phyloP scores from a whole-genome alignment of 2,797 vertebrate species.

The Sus cebifrons region DNA sequence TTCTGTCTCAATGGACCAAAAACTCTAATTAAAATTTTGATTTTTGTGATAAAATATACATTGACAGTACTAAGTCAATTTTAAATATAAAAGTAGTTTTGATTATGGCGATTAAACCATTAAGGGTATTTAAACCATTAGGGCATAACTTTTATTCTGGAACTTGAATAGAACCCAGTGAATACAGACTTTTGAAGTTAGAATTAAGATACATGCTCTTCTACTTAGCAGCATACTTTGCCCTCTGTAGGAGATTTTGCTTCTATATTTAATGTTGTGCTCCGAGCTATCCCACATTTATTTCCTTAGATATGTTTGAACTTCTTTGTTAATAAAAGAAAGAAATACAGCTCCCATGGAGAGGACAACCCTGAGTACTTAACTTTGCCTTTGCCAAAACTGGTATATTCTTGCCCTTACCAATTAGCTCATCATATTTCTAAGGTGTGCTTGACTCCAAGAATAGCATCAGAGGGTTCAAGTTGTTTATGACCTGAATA shows the following conservation, averaged over 20 bases:
- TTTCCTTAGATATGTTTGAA: slow-evolving; percentile 24
- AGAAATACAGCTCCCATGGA: background rate
- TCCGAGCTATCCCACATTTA: background rate
- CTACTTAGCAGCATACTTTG: background rate
- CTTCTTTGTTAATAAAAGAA: background rate
- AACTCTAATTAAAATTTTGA: background rate
- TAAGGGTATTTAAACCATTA: background rate
- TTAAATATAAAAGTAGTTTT: background rate
- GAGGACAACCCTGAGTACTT: background rate
- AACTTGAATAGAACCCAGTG: background rate
- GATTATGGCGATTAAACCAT: background rate
- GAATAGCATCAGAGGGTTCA: background rate
- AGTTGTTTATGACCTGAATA: background rate
- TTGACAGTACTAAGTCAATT: background rate
- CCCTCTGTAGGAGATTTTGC: background rate
- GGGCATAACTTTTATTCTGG: background rate
- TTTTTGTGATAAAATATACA: background rate
- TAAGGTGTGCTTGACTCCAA: background rate
- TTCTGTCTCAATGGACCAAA: slow-evolving; percentile 38
- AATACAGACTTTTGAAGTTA: background rate
- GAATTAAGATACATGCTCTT: background rate
- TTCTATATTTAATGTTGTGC: background rate
- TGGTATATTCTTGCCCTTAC: background rate
- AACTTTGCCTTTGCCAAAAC: background rate
- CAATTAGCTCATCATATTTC: background rate